Evolutionary conservation across 2,888 invertebrate species (phyloP), one percentile per base, ranked within the genome.

Genomic region (Polyploca ridens): DNA sequence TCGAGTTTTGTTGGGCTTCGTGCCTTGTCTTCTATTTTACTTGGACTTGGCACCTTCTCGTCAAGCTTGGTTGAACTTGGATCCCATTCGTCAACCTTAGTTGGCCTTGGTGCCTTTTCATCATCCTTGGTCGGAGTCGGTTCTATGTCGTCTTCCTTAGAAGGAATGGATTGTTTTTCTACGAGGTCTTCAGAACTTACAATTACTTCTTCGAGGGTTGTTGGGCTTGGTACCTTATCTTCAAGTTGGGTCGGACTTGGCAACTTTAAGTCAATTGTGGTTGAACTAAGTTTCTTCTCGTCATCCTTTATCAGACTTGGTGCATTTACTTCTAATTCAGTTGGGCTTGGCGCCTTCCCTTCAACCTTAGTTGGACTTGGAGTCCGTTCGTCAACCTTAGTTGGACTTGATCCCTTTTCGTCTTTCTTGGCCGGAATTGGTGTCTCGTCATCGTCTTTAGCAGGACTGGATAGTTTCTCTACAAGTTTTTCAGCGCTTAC

Each of bases 381-480:
- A n/a, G 49, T 62, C 3, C 63, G 58, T 5, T 68, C 68, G 57
- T n/a, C 61, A 7, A 60, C 14, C 58, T 66, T 64, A 0, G 27
- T 58, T 3, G 66, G 67, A 5, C 69, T 69, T 0, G 38, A 41
- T 5, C 27, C 41, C 19, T 69, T 68, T 0, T 69, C 63, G 19
- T 71, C 67, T 0, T 64, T 57, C 35, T 66, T 64, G 2, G 63
- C 57, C 0, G 69, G 66, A 35, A 70, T 75, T 0, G 65, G 49
- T 1, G 62, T 62, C 13, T 70, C 70, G 0, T 69, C 66, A 0
- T 65, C 66, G n/a, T 65, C 68, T 13, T 68, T 64, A 5, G 63
- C 19, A 8, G 65, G 64, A n/a, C 73, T 78, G 0, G 63, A 58
- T 11, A 13, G 0, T 13, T 7, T 41, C 3, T 41, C 41, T 41